These are phyloP conservation scores for Calliopum simillimum DNA, from an alignment of 2,888 invertebrate species.

Conservation along the genomic window DNA sequence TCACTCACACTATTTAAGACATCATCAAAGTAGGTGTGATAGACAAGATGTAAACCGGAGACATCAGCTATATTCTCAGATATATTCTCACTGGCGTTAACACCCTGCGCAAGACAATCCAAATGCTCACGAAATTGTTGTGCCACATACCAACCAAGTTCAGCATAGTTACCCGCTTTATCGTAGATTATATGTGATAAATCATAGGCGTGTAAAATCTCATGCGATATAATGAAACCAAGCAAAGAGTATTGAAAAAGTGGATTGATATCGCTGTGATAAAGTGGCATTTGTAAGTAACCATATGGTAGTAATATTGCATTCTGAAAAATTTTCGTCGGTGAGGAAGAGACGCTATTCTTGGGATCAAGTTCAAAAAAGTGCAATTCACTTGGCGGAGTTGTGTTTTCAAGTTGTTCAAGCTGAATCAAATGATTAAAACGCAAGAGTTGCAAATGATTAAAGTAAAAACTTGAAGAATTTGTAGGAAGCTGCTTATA, in stretches of 20 bases:
- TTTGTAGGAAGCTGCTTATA: slow-evolving; percentile 46
- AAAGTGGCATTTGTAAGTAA: slow-evolving; percentile 55
- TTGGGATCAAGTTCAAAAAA: slow-evolving; percentile 51
- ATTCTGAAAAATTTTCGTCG: slow-evolving; percentile 57
- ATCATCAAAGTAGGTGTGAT: slow-evolving; percentile 50
- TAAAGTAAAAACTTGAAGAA: slow-evolving; percentile 49
- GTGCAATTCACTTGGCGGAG: slow-evolving; percentile 24
- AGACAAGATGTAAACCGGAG: slow-evolving; percentile 54
- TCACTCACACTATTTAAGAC: not conserved
- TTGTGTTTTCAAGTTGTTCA: slow-evolving; percentile 44
- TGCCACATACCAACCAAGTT: slow-evolving; percentile 49
- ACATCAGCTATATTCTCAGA: slow-evolving; percentile 58
- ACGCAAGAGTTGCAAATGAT: slow-evolving; percentile 53
- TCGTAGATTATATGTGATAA: slow-evolving; percentile 57
- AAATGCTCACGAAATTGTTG: slow-evolving; percentile 51
- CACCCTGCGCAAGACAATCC: slow-evolving; percentile 46
- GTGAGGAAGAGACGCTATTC: slow-evolving; percentile 54
- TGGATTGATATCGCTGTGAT: slow-evolving; percentile 44
- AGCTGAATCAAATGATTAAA: slow-evolving; percentile 45
- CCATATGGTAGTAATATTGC: slow-evolving; percentile 56
- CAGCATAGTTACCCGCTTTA: slow-evolving; percentile 51
- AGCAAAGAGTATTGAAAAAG: slow-evolving; percentile 53
- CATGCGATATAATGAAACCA: slow-evolving; percentile 58
- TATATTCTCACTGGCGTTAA: slow-evolving; percentile 40
- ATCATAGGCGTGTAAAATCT: slow-evolving; percentile 58